These are phyloP conservation scores for Formicarius rufipectus DNA, from an alignment of 2,113 vertebrate species.

Conservation along the genomic window DNA sequence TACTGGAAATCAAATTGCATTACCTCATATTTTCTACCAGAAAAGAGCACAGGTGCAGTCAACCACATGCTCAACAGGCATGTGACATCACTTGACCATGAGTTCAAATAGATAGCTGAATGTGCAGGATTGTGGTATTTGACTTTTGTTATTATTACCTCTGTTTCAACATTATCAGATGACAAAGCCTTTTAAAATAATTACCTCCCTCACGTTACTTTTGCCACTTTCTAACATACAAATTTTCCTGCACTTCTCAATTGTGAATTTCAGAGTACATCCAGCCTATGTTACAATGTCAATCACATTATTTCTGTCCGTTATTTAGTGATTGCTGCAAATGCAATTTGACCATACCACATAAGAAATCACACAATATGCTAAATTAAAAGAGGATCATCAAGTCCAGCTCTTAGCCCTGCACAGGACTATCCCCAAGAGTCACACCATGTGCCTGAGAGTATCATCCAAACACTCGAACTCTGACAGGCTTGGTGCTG, in stretches of 20 bases:
- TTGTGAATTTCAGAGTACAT: not conserved
- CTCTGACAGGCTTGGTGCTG: not conserved
- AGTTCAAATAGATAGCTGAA: not conserved
- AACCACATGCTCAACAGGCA: not conserved
- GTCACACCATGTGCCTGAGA: not conserved
- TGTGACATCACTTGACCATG: not conserved
- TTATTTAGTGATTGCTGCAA: not conserved
- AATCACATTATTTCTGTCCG: not conserved
- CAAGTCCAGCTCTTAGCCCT: not conserved
- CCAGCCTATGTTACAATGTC: not conserved
- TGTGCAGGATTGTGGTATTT: not conserved
- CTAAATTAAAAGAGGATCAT: not conserved
- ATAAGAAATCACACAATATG: not conserved
- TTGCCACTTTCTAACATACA: not conserved
- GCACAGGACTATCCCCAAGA: not conserved
- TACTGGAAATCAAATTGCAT: not conserved
- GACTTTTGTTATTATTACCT: not conserved
- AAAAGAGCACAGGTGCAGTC: not conserved
- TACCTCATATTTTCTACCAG: not conserved
- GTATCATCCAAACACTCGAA: not conserved
- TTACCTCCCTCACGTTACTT: not conserved
- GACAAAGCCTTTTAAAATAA: not conserved
- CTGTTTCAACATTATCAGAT: rapidly evolving
- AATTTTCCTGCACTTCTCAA: not conserved
- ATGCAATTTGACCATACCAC: not conserved